Base-by-base conservation (phyloP, 2,113 vertebrate species). In the Siphamia tubifer region DNA sequence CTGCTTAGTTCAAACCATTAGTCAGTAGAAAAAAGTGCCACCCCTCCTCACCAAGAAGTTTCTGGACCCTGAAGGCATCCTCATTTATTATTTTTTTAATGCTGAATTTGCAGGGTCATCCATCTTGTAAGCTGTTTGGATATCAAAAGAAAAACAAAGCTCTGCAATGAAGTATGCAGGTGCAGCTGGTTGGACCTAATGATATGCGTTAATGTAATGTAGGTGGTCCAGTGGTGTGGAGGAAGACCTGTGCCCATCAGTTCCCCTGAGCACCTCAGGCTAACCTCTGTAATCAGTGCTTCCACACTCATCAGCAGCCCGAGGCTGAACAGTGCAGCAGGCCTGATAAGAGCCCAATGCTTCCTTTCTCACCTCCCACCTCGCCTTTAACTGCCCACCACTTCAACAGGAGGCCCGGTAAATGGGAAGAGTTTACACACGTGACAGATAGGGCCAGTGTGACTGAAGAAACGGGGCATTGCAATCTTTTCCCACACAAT, bases 1-100 rank as follows among this genome's bases (percentile, higher is more conserved):
- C 58, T 81, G 51, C 47, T 48, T 23, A 30, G 19, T 56, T 81
- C 67, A 67, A 84, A 65, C 48, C 32, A 82, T 83, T 74, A 85
- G 65, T 88, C 84, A 88, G 87, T 88, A 88, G 31, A 74, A 77
- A 81, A 81, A 70, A 57, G 60, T 47, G 35, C 30, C 68, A 53
- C 43, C 15, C 10, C 12, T 80, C 13, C 45, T 60, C 43, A 64
- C 40, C 28, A 30, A 56, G 67, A 49, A 85, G 73, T 76, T 79
- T 77, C 75, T 64, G 31, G 45, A 53, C 65, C 77, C 75, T 73
- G 57, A 76, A 81, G 87, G 55, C 78, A 81, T 82, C 68, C 67
- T 74, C 39, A 13, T 70, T 89, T 88, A 87, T 90, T 87, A 84
- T n/a, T 69, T 89, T 84, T 90, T 91, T 89, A 86, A 93, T 91